Conservation (phyloP, 2,888 invertebrate species). For the Macrosiphum euphorbiae region DNA sequence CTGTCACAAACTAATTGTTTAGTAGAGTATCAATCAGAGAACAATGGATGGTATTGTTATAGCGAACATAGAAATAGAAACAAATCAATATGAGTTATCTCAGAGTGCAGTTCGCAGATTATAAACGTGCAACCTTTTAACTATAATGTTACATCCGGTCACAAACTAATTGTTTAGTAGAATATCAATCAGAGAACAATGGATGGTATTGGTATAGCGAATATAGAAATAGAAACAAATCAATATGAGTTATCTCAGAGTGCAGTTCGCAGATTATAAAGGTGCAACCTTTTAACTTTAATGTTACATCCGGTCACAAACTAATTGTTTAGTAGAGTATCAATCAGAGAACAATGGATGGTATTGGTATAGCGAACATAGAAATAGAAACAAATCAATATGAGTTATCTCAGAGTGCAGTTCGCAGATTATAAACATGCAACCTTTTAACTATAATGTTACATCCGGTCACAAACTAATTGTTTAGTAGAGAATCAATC, state of each 20-base stretch:
- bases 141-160: background rate
- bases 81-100: background rate
- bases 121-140: background rate
- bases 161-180: background rate
- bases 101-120: conserved; percentile 12
- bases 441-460: too few species aligned
- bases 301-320: background rate
- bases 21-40: background rate
- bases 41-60: background rate
- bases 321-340: background rate
- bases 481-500: background rate
- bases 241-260: background rate
- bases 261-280: background rate
- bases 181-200: conserved; percentile 33
- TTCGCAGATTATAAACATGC: background rate
- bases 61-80: conserved; percentile 11
- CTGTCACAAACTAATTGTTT: background rate
- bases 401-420: conserved; percentile 1
- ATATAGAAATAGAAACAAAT: conserved; percentile 34
- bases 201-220: conserved; percentile 3
- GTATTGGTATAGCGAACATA: background rate
- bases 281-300: background rate
- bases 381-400: background rate
- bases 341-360: background rate
- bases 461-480: conserved; percentile 25